phyloP scores from a whole-genome alignment of 2,888 invertebrate species.

The Amphiduros pacificus region DNA sequence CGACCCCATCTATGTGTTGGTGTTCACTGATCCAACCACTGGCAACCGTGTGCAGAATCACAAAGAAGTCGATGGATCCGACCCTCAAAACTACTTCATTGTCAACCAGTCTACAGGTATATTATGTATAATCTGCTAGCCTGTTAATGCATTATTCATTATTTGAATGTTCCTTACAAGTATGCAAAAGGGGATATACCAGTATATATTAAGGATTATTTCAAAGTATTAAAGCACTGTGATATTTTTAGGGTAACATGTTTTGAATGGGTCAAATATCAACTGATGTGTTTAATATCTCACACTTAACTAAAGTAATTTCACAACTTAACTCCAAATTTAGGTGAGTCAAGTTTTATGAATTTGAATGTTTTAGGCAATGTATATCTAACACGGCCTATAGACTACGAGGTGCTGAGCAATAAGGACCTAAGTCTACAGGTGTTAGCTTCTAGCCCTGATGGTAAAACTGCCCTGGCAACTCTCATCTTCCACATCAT shows the following conservation, averaged over 20 bases:
- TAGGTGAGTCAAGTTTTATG: no score
- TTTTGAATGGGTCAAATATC: no score
- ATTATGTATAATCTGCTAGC: background rate
- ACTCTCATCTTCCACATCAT: background rate
- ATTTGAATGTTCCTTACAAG: no score
- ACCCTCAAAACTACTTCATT: constrained; percentile 22
- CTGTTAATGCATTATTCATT: no score
- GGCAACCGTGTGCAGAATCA: constrained; percentile 12
- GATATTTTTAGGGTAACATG: no score
- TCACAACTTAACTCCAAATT: no score
- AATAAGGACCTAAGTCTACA: constrained; percentile 17
- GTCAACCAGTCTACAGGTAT: constrained; percentile 18
- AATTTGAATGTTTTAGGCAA: no score
- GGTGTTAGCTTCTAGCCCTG: constrained; percentile 14
- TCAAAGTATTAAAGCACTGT: no score
- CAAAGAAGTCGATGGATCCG: constrained; percentile 12
- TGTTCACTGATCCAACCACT: constrained; percentile 18
- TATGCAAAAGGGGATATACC: no score
- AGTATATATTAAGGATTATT: no score
- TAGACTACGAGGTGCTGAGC: constrained; percentile 7
- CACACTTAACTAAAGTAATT: no score
- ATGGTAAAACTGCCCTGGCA: constrained; percentile 13
- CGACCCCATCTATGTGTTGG: background rate
- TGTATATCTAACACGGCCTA: constrained; percentile 9
- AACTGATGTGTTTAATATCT: no score